Conservation (phyloP, 2,888 invertebrate genomes). For the Blastobasis adustella region DNA sequence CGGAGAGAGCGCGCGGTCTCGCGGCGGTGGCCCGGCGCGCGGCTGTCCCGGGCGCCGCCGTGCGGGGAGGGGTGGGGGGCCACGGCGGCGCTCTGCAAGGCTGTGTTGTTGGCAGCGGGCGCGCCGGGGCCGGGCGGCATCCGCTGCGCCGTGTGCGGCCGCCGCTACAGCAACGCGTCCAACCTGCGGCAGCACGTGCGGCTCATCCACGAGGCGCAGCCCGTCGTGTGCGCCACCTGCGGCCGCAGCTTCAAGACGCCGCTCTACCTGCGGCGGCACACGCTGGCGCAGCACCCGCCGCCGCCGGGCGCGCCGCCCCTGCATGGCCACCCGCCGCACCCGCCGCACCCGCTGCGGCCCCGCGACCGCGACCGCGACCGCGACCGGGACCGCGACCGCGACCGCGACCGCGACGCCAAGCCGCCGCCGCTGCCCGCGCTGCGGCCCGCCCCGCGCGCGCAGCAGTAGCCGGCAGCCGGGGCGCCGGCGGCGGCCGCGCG, state of each 20-base stretch:
- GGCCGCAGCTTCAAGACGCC: constrained; percentile 84
- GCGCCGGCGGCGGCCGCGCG: constrained; percentile 7
- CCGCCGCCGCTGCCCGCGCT: constrained; percentile 24
- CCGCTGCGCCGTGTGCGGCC: constrained; percentile 80
- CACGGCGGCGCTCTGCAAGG: constrained; percentile 30
- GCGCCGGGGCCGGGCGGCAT: constrained; percentile 39
- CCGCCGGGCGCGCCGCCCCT: constrained; percentile 42
- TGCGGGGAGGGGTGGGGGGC: constrained; percentile 5
- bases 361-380: constrained; percentile 26
- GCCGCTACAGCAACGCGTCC: constrained; percentile 82
- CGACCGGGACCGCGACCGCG: background rate
- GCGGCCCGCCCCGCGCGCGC: constrained; percentile 20
- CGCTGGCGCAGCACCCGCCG: constrained; percentile 79
- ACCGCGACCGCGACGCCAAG: background rate
- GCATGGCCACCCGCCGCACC: constrained; percentile 33
- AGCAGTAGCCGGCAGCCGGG: constrained; percentile 11
- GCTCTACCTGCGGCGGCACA: constrained; percentile 84
- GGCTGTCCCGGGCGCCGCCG: constrained; percentile 54
- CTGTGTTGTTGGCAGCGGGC: constrained; percentile 20
- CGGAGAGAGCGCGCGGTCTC: constrained; percentile 52
- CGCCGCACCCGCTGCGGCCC: constrained; percentile 43
- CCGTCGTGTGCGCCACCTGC: constrained; percentile 81
- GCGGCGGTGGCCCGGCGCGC: constrained; percentile 61
- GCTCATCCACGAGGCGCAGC: constrained; percentile 82
- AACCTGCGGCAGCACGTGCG: constrained; percentile 85